Conservation (phyloP, 1,140 invertebrate genomes). For the Probaryconus sp. region DNA sequence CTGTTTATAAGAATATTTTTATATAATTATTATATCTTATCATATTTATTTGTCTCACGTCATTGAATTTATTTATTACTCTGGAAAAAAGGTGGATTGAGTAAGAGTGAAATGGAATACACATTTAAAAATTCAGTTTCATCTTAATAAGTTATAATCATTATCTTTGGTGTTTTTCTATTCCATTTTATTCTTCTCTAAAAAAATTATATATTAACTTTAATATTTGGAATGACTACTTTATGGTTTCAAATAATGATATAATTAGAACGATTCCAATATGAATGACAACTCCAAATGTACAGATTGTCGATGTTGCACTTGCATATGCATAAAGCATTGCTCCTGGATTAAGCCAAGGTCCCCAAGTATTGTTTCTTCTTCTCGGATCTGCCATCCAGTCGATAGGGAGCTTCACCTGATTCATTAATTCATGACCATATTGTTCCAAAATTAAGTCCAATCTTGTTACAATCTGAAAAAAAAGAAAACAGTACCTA, state of each 20-base stretch:
- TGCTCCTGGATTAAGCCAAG: conserved; percentile 68
- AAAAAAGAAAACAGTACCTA: conserved; percentile 8
- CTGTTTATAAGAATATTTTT: no score
- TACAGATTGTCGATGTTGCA: conserved; percentile 54
- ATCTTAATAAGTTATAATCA: no score
- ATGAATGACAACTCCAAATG: conserved; percentile 63
- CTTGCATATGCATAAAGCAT: conserved; percentile 59
- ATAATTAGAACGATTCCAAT: conserved; percentile 60
- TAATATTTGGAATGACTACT: conserved; percentile 5
- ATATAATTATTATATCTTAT: no score
- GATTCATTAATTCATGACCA: conserved; percentile 66
- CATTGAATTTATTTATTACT: no score
- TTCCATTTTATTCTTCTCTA: no score
- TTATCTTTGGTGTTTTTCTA: no score
- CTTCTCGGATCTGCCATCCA: conserved; percentile 74
- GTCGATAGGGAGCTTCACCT: conserved; percentile 70
- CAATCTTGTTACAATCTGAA: conserved; percentile 70
- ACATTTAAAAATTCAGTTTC: no score
- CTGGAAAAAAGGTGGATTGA: no score
- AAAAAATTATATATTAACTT: no score
- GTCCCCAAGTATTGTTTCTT: conserved; percentile 77
- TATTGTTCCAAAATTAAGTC: conserved; percentile 73
- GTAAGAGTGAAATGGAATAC: no score
- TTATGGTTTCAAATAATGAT: background rate
- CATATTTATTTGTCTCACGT: no score